Base-by-base conservation (phyloP, 2,888 invertebrate species). In the Synanthedon myopaeformis region DNA sequence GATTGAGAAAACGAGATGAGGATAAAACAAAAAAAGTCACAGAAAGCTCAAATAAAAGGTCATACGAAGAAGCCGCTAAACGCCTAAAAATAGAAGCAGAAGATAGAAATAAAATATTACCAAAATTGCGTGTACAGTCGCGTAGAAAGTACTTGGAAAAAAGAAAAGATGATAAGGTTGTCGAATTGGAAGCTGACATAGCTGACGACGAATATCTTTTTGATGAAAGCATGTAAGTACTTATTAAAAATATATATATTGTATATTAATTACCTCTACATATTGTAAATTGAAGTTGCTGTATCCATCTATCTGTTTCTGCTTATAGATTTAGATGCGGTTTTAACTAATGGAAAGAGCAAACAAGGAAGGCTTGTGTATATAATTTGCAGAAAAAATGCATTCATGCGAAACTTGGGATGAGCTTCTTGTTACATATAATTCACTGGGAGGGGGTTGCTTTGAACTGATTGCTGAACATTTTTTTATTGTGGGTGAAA, bases 201-300 rank as follows among this genome's bases (percentile, higher is more conserved):
- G 87, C 92, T 51, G 99, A 99, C 79, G 99, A 99, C 86, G 97
- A 98, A 79, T 96, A 95, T 73, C 89, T 98, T 0, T 99, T 98
- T 79, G 93, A 94, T 53, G 95, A 96, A 59, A 91, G 93, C 72
- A 90, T 93, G 94, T 96, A 90, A 90, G 92, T 89, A 0, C 3
- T 3, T 45, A 42, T 3, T 23, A 23, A 4, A 8, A 35, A n/a
- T 3, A 42, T 5, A n/a, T 10, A 13, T 42, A 13, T 45, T 45
- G 4, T 42, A n/a, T n/a, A 45, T 45, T 13, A 13, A 45, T n/a
- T 45, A 45, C 23, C 23, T 23, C 23, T 23, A 23, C 23, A 23
- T 23, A 23, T 23, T 23, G 23, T 23, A 23, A 23, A 23, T 23
- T 23, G 23, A 6, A 23, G 5, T 23, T 1, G 1, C 19, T 4